These are phyloP conservation scores for Aphaenogaster ashmeadi DNA, from an alignment of 1,140 invertebrate genomes.

Conservation along the genomic window DNA sequence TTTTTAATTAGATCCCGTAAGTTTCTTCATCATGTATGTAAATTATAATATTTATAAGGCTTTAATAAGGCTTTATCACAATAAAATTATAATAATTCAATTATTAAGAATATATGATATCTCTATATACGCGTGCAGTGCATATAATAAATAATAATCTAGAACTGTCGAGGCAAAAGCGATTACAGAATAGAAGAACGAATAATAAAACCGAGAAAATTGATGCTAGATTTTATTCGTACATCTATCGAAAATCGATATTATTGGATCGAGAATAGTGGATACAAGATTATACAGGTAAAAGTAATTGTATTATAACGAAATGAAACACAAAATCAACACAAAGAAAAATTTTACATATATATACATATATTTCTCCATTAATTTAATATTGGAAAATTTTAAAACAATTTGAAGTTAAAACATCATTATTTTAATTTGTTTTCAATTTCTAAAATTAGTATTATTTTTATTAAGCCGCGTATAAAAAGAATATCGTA, in stretches of 20 bases:
- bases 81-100: neutral
- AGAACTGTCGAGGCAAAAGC: too few species aligned
- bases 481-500: neutral
- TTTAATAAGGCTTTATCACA: neutral
- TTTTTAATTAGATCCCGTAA: neutral
- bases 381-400: neutral
- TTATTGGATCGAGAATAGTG: neutral
- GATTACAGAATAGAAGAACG: neutral
- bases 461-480: neutral
- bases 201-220: conserved; percentile 12
- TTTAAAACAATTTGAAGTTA: neutral
- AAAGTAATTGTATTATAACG: neutral
- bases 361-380: neutral
- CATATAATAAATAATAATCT: neutral
- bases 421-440: neutral
- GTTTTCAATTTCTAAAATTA: neutral
- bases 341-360: neutral
- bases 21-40: neutral
- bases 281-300: neutral
- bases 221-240: neutral
- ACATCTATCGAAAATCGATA: conserved; percentile 4
- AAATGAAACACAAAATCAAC: neutral
- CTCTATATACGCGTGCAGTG: neutral
- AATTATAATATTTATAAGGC: neutral
- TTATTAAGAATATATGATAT: neutral